Evolutionary conservation across 2,797 vertebrate genomes (phyloP), one percentile per base, ranked within the genome.

Genomic region (Pangasius djambal): DNA sequence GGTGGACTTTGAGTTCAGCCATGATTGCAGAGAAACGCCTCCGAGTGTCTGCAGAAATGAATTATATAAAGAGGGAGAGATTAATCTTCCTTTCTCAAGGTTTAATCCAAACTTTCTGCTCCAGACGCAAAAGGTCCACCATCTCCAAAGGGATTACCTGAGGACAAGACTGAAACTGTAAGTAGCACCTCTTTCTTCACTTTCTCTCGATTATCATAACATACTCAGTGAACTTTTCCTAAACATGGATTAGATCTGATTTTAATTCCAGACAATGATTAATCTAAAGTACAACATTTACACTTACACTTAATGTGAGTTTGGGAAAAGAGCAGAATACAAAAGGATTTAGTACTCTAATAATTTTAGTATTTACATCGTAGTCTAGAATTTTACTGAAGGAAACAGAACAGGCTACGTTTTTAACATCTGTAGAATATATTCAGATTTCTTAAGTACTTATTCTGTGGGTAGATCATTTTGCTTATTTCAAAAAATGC

Each of bases 1-100:
- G 4, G 78, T 96, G 96, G 95, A 96, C 96, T 97, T 96, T 97
- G 96, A 90, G 93, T 95, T 90, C 89, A 91, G 89, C 91, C 13
- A 28, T 90, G 89, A 79, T 63, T 86, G 90, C 89, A 92, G 89
- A 94, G 95, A 74, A 94, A 95, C 96, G 95, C 96, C 95, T 96
- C 44, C 59, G 87, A 61, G 87, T 52, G 70, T 79, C 91, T 83
- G 86, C 81, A 52, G 92, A 88, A 88, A 89, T 92, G 87, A 88
- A 83, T 87, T 81, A 77, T 87, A 96, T 95, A 96, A 95, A 95
- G 92, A 88, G 91, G 84, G 90, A 86, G 72, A n/a, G 88, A 92
- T 90, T 81, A 85, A 89, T 90, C 75, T 82, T 89, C 88, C 78
- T 92, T 92, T 91, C 87, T 75, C 63, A 88, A 87, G 37, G 90